These are phyloP conservation scores for Zosterops japonicus DNA, from an alignment of 2,113 vertebrate genomes.

Conservation along the genomic window DNA sequence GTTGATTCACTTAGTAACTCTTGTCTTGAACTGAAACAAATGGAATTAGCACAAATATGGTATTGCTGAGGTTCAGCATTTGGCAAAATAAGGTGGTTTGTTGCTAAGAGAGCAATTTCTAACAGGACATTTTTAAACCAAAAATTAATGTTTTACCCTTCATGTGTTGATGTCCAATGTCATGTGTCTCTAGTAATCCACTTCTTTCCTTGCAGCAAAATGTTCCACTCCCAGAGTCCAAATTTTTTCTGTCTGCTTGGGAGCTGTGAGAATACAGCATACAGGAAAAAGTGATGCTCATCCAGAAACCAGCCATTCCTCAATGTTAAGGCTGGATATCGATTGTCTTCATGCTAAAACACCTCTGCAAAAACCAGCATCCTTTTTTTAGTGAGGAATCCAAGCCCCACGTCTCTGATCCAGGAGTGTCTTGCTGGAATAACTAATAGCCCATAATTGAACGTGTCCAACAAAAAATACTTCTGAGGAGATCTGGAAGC, in stretches of 20 bases:
- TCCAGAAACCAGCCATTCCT: constrained; percentile 15
- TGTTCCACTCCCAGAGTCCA: constrained; percentile 45
- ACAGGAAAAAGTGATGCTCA: constrained; percentile 21
- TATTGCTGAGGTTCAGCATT: constrained; percentile 9
- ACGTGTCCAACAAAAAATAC: not conserved
- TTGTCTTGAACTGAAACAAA: constrained; percentile 28
- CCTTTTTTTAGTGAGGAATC: not conserved
- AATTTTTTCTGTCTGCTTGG: constrained; percentile 21
- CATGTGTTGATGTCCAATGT: not conserved
- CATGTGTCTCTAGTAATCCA: constrained; percentile 10
- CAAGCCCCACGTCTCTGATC: not conserved
- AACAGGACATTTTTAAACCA: constrained; percentile 25
- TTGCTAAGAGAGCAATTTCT: constrained; percentile 43
- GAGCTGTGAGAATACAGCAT: not conserved
- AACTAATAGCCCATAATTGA: not conserved
- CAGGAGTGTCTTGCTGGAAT: not conserved
- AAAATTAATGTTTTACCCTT: constrained; percentile 15
- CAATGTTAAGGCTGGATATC: not conserved
- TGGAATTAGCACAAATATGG: constrained; percentile 11
- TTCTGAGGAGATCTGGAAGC: not conserved
- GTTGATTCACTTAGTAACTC: constrained; percentile 37
- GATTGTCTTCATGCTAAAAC: not conserved
- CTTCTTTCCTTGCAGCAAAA: constrained; percentile 32
- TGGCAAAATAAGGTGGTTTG: not conserved
- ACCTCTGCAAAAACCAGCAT: not conserved